These are phyloP conservation scores for Chloroceryle amazona DNA, from an alignment of 2,797 vertebrate species.

Conservation along the genomic window DNA sequence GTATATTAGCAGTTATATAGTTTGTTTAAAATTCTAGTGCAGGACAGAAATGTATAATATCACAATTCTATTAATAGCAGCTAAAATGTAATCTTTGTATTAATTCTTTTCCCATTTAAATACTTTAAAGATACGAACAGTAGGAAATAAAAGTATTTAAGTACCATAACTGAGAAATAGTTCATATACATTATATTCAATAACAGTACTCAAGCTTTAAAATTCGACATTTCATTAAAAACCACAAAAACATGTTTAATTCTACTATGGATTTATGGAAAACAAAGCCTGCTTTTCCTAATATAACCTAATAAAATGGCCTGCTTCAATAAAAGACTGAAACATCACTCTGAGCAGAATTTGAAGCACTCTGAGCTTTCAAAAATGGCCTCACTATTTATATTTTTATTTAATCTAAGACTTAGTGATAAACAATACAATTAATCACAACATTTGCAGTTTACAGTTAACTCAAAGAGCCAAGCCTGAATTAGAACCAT, in stretches of 20 bases:
- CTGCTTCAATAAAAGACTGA: background rate
- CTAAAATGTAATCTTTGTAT: background rate
- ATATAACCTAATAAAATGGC: background rate
- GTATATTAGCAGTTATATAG: background rate
- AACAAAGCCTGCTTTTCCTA: background rate
- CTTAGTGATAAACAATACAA: background rate
- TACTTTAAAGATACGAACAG: background rate
- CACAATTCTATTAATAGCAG: background rate
- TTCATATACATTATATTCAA: background rate
- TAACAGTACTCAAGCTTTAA: background rate
- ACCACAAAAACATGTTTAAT: background rate
- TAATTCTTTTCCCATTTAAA: background rate
- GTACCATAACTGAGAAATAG: slow-evolving; percentile 44
- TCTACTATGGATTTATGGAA: background rate
- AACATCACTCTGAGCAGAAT: background rate
- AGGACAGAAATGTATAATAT: background rate
- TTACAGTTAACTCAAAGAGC: background rate
- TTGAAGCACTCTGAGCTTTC: background rate
- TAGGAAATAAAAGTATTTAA: background rate
- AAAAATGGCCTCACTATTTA: background rate
- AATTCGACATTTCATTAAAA: background rate
- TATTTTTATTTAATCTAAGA: background rate
- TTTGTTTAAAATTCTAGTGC: background rate
- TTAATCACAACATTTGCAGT: background rate
- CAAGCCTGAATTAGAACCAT: background rate